A percentile compares a stretch with the other conserved stretches of the same genome.
Conservation (phyloP, 1,140 invertebrate genomes). For the Caenorhabditis remanei region DNA sequence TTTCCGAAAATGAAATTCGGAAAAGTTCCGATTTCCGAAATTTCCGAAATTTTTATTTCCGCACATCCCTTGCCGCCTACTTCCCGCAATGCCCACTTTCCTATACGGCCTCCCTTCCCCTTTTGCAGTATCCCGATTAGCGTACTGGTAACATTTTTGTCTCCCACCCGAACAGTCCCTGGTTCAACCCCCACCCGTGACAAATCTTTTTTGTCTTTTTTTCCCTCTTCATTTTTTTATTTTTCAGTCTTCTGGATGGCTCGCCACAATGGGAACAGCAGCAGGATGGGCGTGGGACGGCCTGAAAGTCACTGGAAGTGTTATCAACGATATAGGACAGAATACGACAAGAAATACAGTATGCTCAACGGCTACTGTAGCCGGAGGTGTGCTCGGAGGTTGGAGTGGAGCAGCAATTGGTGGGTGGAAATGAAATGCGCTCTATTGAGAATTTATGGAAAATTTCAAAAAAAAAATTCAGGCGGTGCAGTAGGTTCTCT, state of each 20-base stretch:
- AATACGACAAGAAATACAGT: constrained; percentile 37
- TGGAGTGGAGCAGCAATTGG: constrained; percentile 19
- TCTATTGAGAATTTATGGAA: too few species aligned
- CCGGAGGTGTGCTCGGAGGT: constrained; percentile 3
- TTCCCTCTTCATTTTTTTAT: neutral
- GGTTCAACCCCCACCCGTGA: too few species aligned
- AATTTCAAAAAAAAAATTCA: neutral
- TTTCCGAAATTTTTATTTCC: too few species aligned
- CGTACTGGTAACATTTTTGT: too few species aligned
- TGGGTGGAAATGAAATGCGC: neutral
- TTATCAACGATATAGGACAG: neutral
- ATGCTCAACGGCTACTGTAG: constrained; percentile 24
- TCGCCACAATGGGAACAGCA: neutral
- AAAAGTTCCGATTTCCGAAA: too few species aligned
- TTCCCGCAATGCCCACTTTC: too few species aligned
- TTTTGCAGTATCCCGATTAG: too few species aligned
- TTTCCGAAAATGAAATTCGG: too few species aligned
- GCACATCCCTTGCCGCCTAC: too few species aligned
- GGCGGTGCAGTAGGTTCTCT: neutral
- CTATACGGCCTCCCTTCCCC: too few species aligned
- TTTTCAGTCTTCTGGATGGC: constrained; percentile 21
- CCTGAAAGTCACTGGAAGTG: constrained; percentile 34
- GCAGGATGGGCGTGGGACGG: constrained; percentile 36
- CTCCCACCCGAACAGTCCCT: too few species aligned
- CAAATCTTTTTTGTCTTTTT: too few species aligned